A percentile compares a stretch with the other conserved stretches of the same genome.
Conservation (phyloP, 2,797 vertebrate genomes). For the Mormyrops boulengeri region DNA sequence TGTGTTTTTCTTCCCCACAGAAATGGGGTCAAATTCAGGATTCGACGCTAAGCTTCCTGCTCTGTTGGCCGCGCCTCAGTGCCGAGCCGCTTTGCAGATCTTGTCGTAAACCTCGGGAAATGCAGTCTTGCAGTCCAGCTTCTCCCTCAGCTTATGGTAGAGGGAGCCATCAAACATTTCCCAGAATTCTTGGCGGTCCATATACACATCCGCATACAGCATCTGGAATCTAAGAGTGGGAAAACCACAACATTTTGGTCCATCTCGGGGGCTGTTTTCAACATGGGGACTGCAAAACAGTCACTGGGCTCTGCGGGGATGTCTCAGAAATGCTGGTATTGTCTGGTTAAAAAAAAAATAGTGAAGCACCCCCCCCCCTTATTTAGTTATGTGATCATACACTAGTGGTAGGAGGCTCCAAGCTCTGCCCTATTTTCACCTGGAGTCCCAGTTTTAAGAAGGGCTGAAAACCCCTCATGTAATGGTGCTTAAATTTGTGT, state of each 20-base stretch:
- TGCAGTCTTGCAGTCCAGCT: slow-evolving; percentile 79
- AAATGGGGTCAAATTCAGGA: neutral
- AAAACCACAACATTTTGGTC: neutral
- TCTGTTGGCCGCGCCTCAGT: slow-evolving; percentile 56
- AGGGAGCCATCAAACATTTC: slow-evolving; percentile 93
- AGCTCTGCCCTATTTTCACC: no score
- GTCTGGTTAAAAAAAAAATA: neutral
- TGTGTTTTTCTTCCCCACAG: neutral
- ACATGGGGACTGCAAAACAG: neutral
- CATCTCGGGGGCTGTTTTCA: neutral
- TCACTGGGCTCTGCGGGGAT: neutral
- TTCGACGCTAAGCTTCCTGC: neutral
- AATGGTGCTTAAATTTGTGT: neutral
- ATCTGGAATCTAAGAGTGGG: slow-evolving; percentile 84
- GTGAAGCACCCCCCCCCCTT: neutral
- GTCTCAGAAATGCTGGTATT: neutral
- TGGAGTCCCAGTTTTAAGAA: neutral
- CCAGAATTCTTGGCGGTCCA: slow-evolving; percentile 94
- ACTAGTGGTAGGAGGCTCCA: neutral
- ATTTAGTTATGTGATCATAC: neutral
- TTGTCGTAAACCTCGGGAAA: slow-evolving; percentile 97
- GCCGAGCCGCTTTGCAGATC: slow-evolving; percentile 93
- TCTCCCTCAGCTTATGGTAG: slow-evolving; percentile 81
- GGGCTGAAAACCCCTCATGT: neutral
- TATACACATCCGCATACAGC: slow-evolving; percentile 96